These are phyloP conservation scores for Bacillus rossius DNA, from an alignment of 1,140 invertebrate species.

Conservation along the genomic window DNA sequence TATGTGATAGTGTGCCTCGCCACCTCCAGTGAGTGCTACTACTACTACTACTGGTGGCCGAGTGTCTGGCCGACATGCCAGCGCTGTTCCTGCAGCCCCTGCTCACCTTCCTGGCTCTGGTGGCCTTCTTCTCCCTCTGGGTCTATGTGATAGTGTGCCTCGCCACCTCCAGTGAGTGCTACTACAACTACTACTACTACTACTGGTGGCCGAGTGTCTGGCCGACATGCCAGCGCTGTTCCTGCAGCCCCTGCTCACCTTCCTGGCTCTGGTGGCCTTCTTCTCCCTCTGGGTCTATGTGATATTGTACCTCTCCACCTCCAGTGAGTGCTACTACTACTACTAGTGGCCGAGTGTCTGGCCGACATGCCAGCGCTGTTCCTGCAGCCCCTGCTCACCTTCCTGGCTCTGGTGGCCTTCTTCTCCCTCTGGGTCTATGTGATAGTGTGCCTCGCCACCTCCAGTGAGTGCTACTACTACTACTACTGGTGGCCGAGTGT, in stretches of 20 bases:
- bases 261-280: slow-evolving; percentile 69
- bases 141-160: slow-evolving; percentile 66
- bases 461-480: slow-evolving; percentile 65
- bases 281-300: slow-evolving; percentile 81
- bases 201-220: too few relatives aligned
- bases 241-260: slow-evolving; percentile 83
- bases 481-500: too few relatives aligned
- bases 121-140: slow-evolving; percentile 82
- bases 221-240: slow-evolving; percentile 78
- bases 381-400: slow-evolving; percentile 83
- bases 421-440: slow-evolving; percentile 81
- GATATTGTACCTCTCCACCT: slow-evolving; percentile 62
- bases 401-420: slow-evolving; percentile 69
- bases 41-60: too few relatives aligned
- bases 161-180: slow-evolving; percentile 64
- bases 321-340: slow-evolving; percentile 65
- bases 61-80: slow-evolving; percentile 74
- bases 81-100: slow-evolving; percentile 83
- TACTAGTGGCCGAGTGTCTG: too few relatives aligned
- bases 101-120: slow-evolving; percentile 72
- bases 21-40: slow-evolving; percentile 66
- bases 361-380: slow-evolving; percentile 78
- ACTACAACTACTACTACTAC: too few relatives aligned
- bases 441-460: slow-evolving; percentile 62
- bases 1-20: slow-evolving; percentile 64